Base-by-base conservation (phyloP, 2,888 invertebrate species). In the Spodoptera picta region DNA sequence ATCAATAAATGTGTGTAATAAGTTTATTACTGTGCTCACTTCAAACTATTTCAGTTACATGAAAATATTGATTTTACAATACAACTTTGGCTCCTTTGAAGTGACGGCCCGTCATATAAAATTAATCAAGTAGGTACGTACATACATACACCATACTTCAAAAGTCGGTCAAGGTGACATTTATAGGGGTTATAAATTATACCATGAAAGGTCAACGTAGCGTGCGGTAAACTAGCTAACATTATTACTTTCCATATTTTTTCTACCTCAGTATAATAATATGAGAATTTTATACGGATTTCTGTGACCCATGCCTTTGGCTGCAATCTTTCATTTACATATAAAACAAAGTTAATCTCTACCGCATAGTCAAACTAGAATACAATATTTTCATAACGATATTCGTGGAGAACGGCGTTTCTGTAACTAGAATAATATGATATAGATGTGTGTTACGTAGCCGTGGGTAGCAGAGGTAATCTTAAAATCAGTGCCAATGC, bases 151-250 rank as follows among this genome's bases (percentile, higher is more conserved):
- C 59, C 52, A 61, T 48, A 45, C 49, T 49, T 61, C 44, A 54
- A 56, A 83, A 79, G 49, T 80, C 72, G 84, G 84, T 79, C 84
- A 85, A 84, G 84, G 84, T 72, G 75, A 75, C 73, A 64, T 72
- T 81, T 75, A 79, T 72, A 63, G 70, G 69, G 74, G 69, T 76
- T 74, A 74, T 79, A 74, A 79, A 58, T 78, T 69, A 66, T 72
- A 78, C 73, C 70, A 59, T 66, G 58, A 72, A 79, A 77, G 77
- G 78, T 70, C 77, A 59, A 66, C 68, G 67, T 77, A 55, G 82
- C 77, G 71, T 78, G 78, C 61, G 62, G 59, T 59, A 71, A 73
- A 65, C 48, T 68, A 72, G 58, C 61, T 60, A 63, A 61, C 63
- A 49, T 60, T 69, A 68, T 63, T 65, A 60, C 49, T 77, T 75